phyloP scores from a whole-genome alignment of 1,140 invertebrate genomes.

The Drosophila carrolli region DNA sequence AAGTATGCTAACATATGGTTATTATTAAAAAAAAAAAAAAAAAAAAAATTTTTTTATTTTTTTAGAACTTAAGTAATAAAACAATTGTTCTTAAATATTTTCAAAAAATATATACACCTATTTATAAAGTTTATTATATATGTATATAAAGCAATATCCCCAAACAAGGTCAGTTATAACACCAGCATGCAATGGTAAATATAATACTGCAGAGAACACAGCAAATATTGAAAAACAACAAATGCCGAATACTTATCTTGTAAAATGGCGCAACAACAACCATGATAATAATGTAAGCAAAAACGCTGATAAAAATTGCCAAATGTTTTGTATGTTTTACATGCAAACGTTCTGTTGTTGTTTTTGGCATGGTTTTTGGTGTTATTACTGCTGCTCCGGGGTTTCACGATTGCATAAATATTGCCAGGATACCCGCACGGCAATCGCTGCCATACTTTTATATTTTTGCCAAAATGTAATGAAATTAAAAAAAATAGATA shows the following conservation, averaged over 20 bases:
- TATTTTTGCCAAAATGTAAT: constrained; percentile 3
- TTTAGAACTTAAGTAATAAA: too few relatives aligned
- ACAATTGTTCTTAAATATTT: too few relatives aligned
- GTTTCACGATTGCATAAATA: constrained; percentile 51
- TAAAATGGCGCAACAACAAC: constrained; percentile 31
- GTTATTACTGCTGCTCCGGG: constrained; percentile 26
- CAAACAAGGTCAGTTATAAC: background rate
- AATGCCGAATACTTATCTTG: constrained; percentile 23
- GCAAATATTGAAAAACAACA: constrained; percentile 48
- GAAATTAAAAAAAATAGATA: too few relatives aligned
- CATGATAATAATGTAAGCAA: constrained; percentile 32
- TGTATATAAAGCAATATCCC: background rate
- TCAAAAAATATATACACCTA: too few relatives aligned
- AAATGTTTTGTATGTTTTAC: constrained; percentile 55
- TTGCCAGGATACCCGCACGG: constrained; percentile 26
- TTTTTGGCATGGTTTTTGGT: constrained; percentile 1
- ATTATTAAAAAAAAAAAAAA: too few relatives aligned
- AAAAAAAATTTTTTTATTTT: too few relatives aligned
- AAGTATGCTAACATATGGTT: background rate
- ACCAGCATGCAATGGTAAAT: background rate
- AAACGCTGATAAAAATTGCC: constrained; percentile 33
- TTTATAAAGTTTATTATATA: too few relatives aligned
- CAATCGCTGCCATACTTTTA: background rate
- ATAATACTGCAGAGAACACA: constrained; percentile 18
- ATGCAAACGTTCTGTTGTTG: constrained; percentile 44